A percentile compares a stretch with the other conserved stretches of the same genome.
Evolutionary conservation across 2,113 vertebrate genomes (phyloP).

Genomic region (Sminthopsis crassicaudata): DNA sequence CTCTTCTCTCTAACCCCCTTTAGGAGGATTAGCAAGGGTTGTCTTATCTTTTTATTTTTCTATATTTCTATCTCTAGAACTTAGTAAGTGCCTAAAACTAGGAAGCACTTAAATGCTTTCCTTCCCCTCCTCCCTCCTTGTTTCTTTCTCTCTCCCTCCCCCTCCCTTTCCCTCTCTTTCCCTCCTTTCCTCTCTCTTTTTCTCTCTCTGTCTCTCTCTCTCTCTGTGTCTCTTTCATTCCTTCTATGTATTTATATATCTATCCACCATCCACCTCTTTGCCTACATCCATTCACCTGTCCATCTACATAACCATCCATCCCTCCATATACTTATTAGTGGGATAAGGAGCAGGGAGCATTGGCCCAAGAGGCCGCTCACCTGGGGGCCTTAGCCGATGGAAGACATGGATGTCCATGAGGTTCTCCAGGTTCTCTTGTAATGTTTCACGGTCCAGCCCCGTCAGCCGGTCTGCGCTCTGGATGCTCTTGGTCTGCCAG

Average conservation of each 20-base stretch:
- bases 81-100: neutral
- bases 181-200: no score
- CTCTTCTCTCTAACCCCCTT: neutral
- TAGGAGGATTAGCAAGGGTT: neutral
- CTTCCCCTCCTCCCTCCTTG: accelerated
- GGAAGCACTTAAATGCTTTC: neutral
- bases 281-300: neutral
- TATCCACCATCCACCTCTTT: no score
- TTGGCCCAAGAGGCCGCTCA: constrained; percentile 61
- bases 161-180: neutral
- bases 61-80: neutral
- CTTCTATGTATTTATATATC: no score
- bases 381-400: constrained; percentile 92
- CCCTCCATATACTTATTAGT: neutral
- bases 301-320: neutral
- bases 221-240: no score
- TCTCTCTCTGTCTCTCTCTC: no score
- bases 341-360: neutral
- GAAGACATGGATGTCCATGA: constrained; percentile 99
- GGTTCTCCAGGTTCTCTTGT: constrained; percentile 96
- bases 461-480: constrained; percentile 92
- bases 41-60: neutral
- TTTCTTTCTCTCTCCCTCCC: no score
- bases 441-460: constrained; percentile 91
- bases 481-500: constrained; percentile 99